Evolutionary conservation across 1,140 invertebrate genomes (phyloP).

Genomic region (Aphaenogaster rudis): DNA sequence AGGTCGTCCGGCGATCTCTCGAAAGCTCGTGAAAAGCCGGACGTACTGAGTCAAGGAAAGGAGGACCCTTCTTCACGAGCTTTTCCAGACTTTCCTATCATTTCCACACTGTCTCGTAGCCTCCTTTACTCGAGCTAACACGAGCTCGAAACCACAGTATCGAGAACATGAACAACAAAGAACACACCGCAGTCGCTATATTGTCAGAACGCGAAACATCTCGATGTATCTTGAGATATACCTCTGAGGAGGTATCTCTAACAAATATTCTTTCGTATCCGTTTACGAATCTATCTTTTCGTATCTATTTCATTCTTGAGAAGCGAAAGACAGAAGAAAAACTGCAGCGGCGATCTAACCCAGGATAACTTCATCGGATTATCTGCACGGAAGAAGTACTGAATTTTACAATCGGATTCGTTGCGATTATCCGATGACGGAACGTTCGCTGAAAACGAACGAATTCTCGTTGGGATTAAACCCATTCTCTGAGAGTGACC

Average conservation of each 20-base stretch:
- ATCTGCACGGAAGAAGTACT: not conserved
- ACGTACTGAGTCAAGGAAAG: conserved; percentile 57
- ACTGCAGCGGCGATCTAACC: not conserved
- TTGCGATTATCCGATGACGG: not conserved
- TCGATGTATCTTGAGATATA: conserved; percentile 31
- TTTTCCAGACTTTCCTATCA: conserved; percentile 60
- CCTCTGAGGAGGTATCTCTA: not conserved
- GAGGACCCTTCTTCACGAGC: conserved; percentile 54
- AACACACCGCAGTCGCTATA: conserved; percentile 5
- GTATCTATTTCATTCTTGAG: not conserved
- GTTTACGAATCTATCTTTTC: conserved; percentile 12
- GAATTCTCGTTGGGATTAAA: conserved; percentile 1
- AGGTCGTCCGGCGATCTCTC: conserved; percentile 60
- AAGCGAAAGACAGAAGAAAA: conserved; percentile 3
- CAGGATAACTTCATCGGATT: not conserved
- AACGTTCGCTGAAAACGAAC: not conserved
- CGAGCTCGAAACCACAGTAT: conserved; percentile 21
- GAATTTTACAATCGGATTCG: conserved; percentile 25
- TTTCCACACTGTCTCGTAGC: conserved; percentile 55
- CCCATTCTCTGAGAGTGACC: conserved; percentile 3
- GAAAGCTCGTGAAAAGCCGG: conserved; percentile 64
- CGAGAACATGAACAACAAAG: conserved; percentile 41
- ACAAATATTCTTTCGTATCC: conserved; percentile 39
- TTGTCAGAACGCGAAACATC: conserved; percentile 16
- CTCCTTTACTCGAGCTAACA: not conserved